phyloP scores from a whole-genome alignment of 1,140 invertebrate species.

The Magallana angulata region DNA sequence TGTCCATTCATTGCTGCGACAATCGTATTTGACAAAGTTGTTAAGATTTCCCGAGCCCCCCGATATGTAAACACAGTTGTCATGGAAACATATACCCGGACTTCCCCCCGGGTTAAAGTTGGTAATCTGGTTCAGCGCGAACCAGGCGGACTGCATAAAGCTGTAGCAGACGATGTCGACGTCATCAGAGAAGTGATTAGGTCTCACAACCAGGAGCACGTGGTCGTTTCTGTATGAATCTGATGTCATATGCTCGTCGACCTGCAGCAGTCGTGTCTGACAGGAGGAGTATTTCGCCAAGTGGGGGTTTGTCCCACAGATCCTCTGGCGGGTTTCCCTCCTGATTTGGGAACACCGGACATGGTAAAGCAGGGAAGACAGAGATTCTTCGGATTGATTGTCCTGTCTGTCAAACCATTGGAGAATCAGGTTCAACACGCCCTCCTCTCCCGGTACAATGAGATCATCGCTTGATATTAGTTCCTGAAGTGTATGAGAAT shows the following conservation, averaged over 20 bases:
- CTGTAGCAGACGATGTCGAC: slow-evolving; percentile 39
- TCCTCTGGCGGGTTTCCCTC: neutral
- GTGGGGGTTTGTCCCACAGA: neutral
- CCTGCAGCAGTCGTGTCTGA: neutral
- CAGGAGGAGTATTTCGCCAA: neutral
- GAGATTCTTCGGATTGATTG: neutral
- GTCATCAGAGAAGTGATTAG: slow-evolving; percentile 5
- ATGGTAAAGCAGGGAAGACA: neutral
- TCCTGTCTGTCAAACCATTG: slow-evolving; percentile 6
- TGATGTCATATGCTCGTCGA: neutral
- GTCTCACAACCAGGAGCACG: slow-evolving; percentile 38
- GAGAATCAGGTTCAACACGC: neutral
- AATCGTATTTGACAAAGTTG: slow-evolving; percentile 25
- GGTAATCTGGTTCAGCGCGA: neutral
- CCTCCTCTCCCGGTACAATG: neutral
- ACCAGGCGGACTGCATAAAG: slow-evolving; percentile 32
- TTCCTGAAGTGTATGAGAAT: neutral
- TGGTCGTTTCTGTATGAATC: slow-evolving; percentile 23
- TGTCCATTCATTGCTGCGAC: slow-evolving; percentile 9
- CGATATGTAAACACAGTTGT: slow-evolving; percentile 18
- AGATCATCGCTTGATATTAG: slow-evolving; percentile 4
- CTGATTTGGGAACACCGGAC: neutral
- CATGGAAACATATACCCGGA: slow-evolving; percentile 20
- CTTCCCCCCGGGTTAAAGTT: slow-evolving; percentile 17
- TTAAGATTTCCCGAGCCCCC: slow-evolving; percentile 36